Evolutionary conservation across 2,113 vertebrate genomes (phyloP).

Genomic region (Callithrix jacchus): DNA sequence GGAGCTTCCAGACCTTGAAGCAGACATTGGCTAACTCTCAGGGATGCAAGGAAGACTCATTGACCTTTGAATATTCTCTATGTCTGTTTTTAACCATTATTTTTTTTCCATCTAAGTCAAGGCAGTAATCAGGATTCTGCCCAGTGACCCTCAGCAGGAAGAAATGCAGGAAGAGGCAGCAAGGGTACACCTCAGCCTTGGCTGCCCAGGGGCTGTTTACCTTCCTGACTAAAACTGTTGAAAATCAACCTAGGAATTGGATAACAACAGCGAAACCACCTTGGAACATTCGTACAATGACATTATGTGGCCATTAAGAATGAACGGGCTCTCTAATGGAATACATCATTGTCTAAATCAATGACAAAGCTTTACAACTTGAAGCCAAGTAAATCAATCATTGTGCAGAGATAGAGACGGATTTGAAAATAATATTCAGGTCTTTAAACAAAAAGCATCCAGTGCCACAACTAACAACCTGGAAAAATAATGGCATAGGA

Average conservation of each 20-base stretch:
- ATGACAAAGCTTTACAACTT: neutral
- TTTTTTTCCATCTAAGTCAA: neutral
- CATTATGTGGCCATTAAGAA: no score
- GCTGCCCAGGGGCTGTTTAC: rapidly evolving
- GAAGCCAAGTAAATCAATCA: neutral
- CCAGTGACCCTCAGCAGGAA: neutral
- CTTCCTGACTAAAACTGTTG: neutral
- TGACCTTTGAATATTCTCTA: neutral
- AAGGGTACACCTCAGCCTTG: neutral
- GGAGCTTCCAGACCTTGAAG: neutral
- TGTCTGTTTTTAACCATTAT: neutral
- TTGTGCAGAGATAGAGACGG: neutral
- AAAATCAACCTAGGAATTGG: neutral
- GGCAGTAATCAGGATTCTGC: neutral
- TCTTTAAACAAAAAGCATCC: neutral
- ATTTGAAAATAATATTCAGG: neutral
- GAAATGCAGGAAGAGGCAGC: neutral
- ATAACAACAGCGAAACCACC: neutral
- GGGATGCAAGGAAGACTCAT: neutral
- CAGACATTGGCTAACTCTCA: neutral
- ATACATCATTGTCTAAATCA: neutral
- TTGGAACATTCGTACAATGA: neutral
- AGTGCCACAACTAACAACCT: neutral
- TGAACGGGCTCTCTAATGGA: neutral
- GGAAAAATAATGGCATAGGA: neutral